phyloP scores from a whole-genome alignment of 2,888 invertebrate genomes.

The Hypomecis punctinalis region DNA sequence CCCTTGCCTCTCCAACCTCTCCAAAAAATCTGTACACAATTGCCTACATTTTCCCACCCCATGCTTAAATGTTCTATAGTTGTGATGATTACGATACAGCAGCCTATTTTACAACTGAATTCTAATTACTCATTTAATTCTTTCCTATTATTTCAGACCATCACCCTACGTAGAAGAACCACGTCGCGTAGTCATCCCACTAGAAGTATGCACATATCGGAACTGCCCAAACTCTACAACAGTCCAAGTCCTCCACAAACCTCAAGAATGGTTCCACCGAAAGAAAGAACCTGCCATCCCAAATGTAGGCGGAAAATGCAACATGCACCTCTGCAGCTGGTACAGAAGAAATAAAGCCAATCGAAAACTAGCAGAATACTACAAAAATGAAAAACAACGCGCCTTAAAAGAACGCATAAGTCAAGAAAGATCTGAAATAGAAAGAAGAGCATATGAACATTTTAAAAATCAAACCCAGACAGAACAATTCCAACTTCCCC shows the following conservation, averaged over 20 bases:
- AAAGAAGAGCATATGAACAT: constrained; percentile 7
- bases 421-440: background rate
- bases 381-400: constrained; percentile 33
- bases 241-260: constrained; percentile 34
- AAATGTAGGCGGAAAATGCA: constrained; percentile 25
- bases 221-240: constrained; percentile 25
- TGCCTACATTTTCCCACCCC: no score
- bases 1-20: no score
- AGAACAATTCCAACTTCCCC: background rate
- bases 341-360: constrained; percentile 45
- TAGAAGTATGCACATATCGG: constrained; percentile 47
- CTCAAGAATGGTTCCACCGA: constrained; percentile 33
- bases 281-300: constrained; percentile 16
- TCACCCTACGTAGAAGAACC: constrained; percentile 49
- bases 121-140: no score
- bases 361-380: constrained; percentile 37
- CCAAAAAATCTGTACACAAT: no score
- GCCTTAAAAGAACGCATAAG: constrained; percentile 7
- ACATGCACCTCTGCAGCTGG: constrained; percentile 46
- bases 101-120: no score
- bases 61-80: no score
- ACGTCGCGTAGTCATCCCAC: constrained; percentile 47
- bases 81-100: no score
- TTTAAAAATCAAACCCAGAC: constrained; percentile 10
- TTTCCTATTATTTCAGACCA: constrained; percentile 50